Evolutionary conservation across 2,113 vertebrate species (phyloP), one percentile per base, ranked within the genome.

Genomic region (Sinocyclocheilus grahami): DNA sequence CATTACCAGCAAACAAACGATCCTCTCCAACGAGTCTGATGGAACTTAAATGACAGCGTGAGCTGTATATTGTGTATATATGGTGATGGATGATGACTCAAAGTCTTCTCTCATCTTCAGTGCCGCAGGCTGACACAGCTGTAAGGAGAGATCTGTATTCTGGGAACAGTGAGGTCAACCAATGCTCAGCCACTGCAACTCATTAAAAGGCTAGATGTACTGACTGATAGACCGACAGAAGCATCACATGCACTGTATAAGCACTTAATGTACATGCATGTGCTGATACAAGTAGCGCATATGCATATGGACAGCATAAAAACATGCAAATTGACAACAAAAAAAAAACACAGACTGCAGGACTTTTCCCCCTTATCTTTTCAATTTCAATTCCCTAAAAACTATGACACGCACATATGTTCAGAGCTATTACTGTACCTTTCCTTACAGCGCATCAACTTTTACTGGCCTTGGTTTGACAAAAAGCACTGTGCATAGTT

Each of bases 401-500:
- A 8, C 24, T 27, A 86, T 53, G 11, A 13, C 76, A 8, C 12
- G 12, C 51, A 27, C 58, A 75, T 78, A 55, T 46, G 67, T 55
- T 72, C 13, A 33, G 72, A 20, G 37, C 55, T 13, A 13, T 82
- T 85, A 78, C 53, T 37, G 77, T 20, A 51, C 22, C 67, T 46
- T 69, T 71, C 85, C 48, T 46, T 86, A 92, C 88, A 90, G 89
- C 89, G 84, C 85, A 88, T 90, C 89, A 78, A 85, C 51, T 91
- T 92, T 93, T 92, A 91, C 90, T 82, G 90, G 86, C 86, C 91
- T 84, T 91, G 89, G 86, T 90, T 92, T 92, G 91, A 89, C 89
- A 90, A 85, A 91, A 83, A 92, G 91, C 91, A 92, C 92, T 93
- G 92, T 91, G 90, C 92, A 94, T 89, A 58, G 65, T 89, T 92